Base-by-base conservation (phyloP, 2,797 vertebrate species). In the Gymnothorax javanicus region DNA sequence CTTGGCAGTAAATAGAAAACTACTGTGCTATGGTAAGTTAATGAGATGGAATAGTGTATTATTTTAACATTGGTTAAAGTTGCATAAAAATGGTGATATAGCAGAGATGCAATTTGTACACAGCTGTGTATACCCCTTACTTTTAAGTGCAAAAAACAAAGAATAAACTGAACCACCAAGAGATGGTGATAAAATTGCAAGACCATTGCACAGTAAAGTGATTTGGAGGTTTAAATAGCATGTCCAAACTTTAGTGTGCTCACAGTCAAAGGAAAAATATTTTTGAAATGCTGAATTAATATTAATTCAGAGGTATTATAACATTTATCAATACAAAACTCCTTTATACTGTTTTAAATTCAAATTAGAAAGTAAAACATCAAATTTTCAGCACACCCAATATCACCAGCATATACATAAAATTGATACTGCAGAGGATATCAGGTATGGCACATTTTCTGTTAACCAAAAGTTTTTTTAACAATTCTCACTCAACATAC, bases 271-370 rank as follows among this genome's bases (percentile, higher is more conserved):
- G 91, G 91, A 93, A 88, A 88, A 93, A 93, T 23, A 54, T 6
- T 20, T 52, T 90, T 92, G 93, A 91, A 93, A 93, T 67, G 83
- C 25, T 43, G 93, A 91, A 93, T 93, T 79, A 23, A 52, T 79
- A 54, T 79, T 54, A 15, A 79, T 79, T 43, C 13, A 77, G 43
- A 50, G 2, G 33, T 43, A 43, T 43, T 43, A 43, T 43, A 43
- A 43, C 2, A 43, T 43, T 43, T 43, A 43, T 77, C 50, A 43
- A 87, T 58, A 15, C 54, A 57, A 57, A 52, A 25, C 43, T 58
- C 15, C n/a, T 75, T 27, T n/a, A 58, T 58, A 5, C 62, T 25
- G 54, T 58, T 75, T 58, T 23, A 58, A 33, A 67, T 27, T 85
- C 69, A 85, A 75, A 67, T 27, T 85, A 54, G 73, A 75, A 12